Percentiles rank a stretch among this genome's conserved stretches.
Conservation (phyloP, 2,113 vertebrate genomes). For the Hylia prasina region DNA sequence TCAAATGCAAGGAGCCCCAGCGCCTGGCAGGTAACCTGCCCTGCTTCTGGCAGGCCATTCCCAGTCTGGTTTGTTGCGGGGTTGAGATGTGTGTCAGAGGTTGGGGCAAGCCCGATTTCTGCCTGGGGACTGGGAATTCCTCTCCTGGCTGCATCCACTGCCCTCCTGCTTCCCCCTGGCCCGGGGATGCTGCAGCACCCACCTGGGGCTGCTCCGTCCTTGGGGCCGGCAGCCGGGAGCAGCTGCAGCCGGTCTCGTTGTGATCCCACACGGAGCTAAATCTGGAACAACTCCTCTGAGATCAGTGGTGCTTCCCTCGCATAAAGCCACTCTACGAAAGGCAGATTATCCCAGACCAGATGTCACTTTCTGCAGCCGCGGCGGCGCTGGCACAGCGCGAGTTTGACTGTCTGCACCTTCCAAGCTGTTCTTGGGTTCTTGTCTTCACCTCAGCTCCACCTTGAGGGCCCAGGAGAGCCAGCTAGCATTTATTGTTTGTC, state of each 20-base stretch:
- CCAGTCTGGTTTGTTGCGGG: accelerated
- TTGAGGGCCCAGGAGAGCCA: not conserved
- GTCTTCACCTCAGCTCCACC: not conserved
- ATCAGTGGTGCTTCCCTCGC: not conserved
- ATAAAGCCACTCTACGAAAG: not conserved
- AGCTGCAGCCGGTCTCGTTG: not conserved
- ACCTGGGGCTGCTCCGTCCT: accelerated
- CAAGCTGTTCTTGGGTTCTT: not conserved
- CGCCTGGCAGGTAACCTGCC: accelerated
- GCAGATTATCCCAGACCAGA: conserved; percentile 41
- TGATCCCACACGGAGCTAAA: not conserved
- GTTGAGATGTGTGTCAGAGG: not conserved
- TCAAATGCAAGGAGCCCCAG: accelerated
- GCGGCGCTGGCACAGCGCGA: accelerated
- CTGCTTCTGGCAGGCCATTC: accelerated
- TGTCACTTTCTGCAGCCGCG: not conserved
- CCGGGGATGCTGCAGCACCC: not conserved
- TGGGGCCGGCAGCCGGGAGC: not conserved
- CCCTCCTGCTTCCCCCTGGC: accelerated
- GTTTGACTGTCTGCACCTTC: not conserved
- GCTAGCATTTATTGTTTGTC: not conserved
- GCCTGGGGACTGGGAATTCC: not conserved
- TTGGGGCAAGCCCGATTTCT: not conserved
- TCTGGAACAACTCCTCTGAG: conserved; percentile 32
- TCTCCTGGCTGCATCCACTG: not conserved